A percentile compares a stretch with the other conserved stretches of the same genome.
Evolutionary conservation across 2,888 invertebrate species (phyloP).

Genomic region (Calameuta filiformis): DNA sequence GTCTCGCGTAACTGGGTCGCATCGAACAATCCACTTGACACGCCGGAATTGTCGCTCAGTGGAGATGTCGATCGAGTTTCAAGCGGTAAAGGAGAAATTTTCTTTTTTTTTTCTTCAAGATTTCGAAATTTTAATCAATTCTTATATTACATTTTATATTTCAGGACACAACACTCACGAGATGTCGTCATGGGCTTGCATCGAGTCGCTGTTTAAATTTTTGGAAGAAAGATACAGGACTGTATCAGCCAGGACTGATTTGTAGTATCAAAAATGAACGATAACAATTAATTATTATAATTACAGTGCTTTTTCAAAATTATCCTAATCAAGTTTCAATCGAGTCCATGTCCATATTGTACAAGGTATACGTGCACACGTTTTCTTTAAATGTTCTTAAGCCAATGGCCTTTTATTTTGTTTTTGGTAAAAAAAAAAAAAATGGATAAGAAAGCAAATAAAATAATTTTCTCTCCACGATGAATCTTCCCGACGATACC

Average conservation of each 20-base stretch:
- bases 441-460: neutral
- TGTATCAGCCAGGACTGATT: constrained; percentile 24
- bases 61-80: constrained; percentile 72
- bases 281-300: neutral
- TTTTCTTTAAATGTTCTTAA: neutral
- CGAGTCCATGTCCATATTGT: neutral
- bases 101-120: neutral
- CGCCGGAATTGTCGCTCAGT: constrained; percentile 65
- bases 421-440: neutral
- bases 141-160: neutral
- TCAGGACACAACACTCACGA: constrained; percentile 75
- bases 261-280: constrained; percentile 15
- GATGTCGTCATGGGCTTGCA: constrained; percentile 76
- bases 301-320: neutral
- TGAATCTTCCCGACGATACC: neutral
- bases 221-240: constrained; percentile 63
- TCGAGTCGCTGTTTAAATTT: constrained; percentile 75
- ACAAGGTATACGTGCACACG: neutral
- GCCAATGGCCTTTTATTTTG: neutral
- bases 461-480: neutral
- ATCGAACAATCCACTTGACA: constrained; percentile 70
- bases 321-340: neutral
- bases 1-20: constrained; percentile 75
- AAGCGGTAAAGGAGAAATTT: constrained; percentile 66
- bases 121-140: neutral